Conservation (phyloP, 2,113 vertebrate genomes). For the Triplophysa dalaica region DNA sequence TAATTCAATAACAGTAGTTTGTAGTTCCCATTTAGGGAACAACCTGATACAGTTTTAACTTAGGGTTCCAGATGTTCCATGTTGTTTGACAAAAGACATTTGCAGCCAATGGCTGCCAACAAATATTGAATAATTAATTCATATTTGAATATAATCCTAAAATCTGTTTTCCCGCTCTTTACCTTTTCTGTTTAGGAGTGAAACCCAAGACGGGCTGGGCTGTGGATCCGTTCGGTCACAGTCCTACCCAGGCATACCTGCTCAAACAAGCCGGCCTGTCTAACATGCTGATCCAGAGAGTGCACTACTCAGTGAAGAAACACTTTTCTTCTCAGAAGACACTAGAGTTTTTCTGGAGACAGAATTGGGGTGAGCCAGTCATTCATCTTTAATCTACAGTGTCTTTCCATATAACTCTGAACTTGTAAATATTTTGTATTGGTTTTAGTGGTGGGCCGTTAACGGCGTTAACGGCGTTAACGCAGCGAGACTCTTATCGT, state of each 20-base stretch:
- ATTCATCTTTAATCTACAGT: not conserved
- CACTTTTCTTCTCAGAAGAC: constrained; percentile 80
- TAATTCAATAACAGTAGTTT: not conserved
- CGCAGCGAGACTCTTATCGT: too few species aligned
- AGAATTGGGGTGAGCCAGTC: constrained; percentile 85
- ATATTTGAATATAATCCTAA: not conserved
- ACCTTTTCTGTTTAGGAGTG: constrained; percentile 72
- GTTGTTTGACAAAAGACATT: not conserved
- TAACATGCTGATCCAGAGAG: constrained; percentile 87
- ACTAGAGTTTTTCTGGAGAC: constrained; percentile 92
- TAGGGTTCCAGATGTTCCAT: not conserved
- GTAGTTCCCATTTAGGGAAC: not conserved
- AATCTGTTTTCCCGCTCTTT: not conserved
- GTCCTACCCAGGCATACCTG: constrained; percentile 90
- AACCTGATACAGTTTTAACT: too few species aligned
- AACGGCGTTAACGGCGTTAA: too few species aligned
- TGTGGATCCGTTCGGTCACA: constrained; percentile 90
- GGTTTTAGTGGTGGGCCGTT: too few species aligned
- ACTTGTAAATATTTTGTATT: not conserved
- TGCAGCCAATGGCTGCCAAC: not conserved
- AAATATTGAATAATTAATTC: not conserved
- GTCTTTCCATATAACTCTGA: not conserved
- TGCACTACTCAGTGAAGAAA: constrained; percentile 92
- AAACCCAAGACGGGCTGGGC: constrained; percentile 85
- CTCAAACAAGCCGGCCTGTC: constrained; percentile 84